Evolutionary conservation across 2,797 vertebrate genomes (phyloP).

Genomic region (Danio kyathit): DNA sequence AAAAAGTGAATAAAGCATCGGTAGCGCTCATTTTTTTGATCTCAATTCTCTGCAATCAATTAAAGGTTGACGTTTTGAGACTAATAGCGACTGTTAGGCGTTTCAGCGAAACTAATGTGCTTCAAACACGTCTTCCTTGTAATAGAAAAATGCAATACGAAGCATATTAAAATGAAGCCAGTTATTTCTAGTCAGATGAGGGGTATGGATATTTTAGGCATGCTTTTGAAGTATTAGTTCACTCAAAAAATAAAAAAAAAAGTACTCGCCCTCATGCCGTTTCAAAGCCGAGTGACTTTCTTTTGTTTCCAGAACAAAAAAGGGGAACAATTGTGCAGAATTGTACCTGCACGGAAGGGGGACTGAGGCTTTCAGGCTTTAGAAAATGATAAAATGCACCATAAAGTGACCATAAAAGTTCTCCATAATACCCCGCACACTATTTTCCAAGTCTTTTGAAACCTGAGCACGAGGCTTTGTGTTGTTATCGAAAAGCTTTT

Average conservation of each 20-base stretch:
- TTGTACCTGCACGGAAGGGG: not conserved
- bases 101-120: not conserved
- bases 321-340: not conserved
- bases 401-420: not conserved
- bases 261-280: not conserved
- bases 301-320: not conserved
- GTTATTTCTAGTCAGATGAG: conserved; percentile 5
- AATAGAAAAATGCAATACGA: not conserved
- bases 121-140: conserved; percentile 1
- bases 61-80: not conserved
- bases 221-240: not conserved
- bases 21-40: not conserved
- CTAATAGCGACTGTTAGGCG: too few relatives aligned
- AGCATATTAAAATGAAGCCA: not conserved
- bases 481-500: not conserved
- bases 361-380: not conserved
- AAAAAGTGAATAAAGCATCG: not conserved
- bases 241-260: not conserved
- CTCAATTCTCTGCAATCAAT: not conserved
- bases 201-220: not conserved
- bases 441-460: not conserved
- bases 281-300: not conserved
- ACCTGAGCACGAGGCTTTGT: not conserved
- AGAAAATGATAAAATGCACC: not conserved
- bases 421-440: not conserved